Conservation (phyloP, 53 echinoderm and acorn worm species). For the Crossaster papposus region DNA sequence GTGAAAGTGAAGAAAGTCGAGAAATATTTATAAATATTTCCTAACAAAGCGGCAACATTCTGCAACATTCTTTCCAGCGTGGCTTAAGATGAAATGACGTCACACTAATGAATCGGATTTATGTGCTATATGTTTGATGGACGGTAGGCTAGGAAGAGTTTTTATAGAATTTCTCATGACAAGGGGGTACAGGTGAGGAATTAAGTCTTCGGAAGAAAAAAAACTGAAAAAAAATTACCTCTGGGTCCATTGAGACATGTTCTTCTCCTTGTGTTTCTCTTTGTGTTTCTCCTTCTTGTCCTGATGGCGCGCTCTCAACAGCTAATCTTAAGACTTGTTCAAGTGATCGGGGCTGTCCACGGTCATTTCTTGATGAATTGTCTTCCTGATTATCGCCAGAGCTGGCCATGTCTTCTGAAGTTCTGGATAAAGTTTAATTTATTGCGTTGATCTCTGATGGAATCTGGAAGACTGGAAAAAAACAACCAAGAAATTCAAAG, state of each 20-base stretch:
- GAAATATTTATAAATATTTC: too few relatives aligned
- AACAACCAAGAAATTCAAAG: too few relatives aligned
- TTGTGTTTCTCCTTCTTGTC: background rate
- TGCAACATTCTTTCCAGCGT: too few relatives aligned
- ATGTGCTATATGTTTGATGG: too few relatives aligned
- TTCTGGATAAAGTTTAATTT: background rate
- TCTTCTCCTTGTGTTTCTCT: background rate
- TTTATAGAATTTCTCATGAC: too few relatives aligned
- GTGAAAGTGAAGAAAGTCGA: background rate
- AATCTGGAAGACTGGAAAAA: background rate
- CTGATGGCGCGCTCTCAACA: conserved; percentile 38
- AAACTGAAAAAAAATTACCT: background rate
- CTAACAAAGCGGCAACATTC: too few relatives aligned
- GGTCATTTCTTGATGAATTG: background rate
- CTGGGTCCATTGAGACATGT: background rate
- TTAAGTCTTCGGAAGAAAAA: too few relatives aligned
- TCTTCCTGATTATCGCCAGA: conserved; percentile 22
- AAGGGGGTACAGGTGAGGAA: too few relatives aligned
- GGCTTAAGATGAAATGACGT: too few relatives aligned
- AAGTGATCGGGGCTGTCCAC: conserved; percentile 21
- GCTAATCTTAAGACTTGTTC: conserved; percentile 47
- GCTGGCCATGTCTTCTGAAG: conserved; percentile 16
- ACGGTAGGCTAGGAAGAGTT: too few relatives aligned
- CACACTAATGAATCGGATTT: too few relatives aligned
- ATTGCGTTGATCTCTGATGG: background rate